Evolutionary conservation across 2,113 vertebrate genomes (phyloP), one percentile per base, ranked within the genome.

Genomic region (Dicaeum eximium): DNA sequence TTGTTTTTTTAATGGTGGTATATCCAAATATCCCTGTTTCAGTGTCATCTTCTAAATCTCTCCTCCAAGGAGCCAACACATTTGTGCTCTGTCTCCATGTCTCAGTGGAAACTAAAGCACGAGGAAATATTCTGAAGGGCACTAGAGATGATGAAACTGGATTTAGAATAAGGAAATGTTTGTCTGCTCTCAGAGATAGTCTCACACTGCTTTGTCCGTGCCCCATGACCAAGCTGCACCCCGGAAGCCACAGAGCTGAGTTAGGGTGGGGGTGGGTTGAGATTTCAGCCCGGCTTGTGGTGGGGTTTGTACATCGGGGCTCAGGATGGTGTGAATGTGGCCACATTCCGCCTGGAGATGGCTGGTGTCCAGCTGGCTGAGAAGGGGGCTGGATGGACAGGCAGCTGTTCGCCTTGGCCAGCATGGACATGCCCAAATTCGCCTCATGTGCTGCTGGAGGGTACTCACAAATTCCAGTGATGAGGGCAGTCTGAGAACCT

Each of bases 401-500:
- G 80, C 72, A 93, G 75, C 92, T 84, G 64, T 88, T 83, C 3
- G 9, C 45, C 35, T 74, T 0, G 0, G 69, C 96, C 80, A 62
- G 95, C 74, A 9, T 21, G 75, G 72, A 58, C 96, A 84, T 94
- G 94, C 86, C 86, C 56, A 44, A 40, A 64, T 86, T 67, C 95
- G 91, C 80, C 66, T 88, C 35, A 19, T 73, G 56, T 56, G 17
- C 69, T 69, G 42, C 80, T 61, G 86, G 69, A 94, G 94, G 93
- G 90, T 93, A 88, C 82, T 92, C 69, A 48, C 88, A 71, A 92
- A 84, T 78, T 86, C 69, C 74, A 57, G 90, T 18, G 86, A 86
- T 80, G 93, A 95, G 90, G 94, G 86, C 93, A 93, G 72, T 84
- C n/a, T 88, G 70, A 88, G 75, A 97, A 96, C 94, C 86, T 97